Percentiles rank a stretch among this genome's conserved stretches.
phyloP scores from a whole-genome alignment of 2,113 vertebrate species.

The Ptilorrhoa leucosticta region DNA sequence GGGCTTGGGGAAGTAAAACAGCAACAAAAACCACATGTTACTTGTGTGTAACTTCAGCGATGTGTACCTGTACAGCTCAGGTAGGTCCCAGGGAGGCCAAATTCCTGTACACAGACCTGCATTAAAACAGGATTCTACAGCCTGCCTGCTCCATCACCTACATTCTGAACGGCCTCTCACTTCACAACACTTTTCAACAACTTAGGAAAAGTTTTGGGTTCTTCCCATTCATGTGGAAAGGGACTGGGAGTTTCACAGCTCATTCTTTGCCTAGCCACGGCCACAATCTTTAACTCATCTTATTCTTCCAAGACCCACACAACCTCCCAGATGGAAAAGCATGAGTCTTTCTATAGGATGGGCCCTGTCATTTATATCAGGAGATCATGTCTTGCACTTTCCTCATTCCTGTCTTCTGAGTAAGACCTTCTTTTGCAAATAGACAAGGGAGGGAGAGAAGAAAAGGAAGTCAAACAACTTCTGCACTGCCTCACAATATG shows the following conservation, averaged over 20 bases:
- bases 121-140: background rate
- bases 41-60: background rate
- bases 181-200: background rate
- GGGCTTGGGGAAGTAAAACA: background rate
- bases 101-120: background rate
- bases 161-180: accelerated
- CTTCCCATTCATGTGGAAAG: background rate
- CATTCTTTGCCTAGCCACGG: background rate
- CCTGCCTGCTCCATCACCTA: background rate
- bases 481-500: background rate
- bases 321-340: background rate
- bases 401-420: slow-evolving; percentile 33
- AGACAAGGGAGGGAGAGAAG: background rate
- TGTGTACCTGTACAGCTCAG: background rate
- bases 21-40: accelerated
- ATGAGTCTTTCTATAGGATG: background rate
- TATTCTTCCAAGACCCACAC: background rate
- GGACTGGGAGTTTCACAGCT: background rate
- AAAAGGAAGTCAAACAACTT: slow-evolving; percentile 1
- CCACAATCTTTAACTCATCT: background rate
- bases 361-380: background rate
- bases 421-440: background rate
- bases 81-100: background rate
- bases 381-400: background rate
- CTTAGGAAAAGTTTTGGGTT: background rate